These are phyloP conservation scores for Phortica okadai DNA, from an alignment of 2,888 invertebrate species.

Conservation along the genomic window DNA sequence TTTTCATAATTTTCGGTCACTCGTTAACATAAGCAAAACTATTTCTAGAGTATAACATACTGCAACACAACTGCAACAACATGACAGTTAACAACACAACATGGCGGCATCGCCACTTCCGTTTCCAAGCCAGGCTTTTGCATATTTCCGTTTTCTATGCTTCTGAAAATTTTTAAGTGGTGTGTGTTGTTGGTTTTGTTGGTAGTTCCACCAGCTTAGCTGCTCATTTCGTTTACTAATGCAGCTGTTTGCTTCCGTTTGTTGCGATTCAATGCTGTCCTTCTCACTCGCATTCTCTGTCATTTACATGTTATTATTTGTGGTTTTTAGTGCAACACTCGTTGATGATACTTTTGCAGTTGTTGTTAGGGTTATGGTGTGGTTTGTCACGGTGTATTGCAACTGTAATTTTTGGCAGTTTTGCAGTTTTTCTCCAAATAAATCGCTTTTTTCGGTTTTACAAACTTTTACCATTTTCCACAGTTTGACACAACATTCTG, in stretches of 20 bases:
- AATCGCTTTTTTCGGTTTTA: conserved; percentile 9
- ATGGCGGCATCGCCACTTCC: conserved; percentile 67
- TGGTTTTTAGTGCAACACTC: background rate
- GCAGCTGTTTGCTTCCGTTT: conserved; percentile 71
- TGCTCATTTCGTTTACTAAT: conserved; percentile 60
- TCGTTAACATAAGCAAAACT: conserved; percentile 35
- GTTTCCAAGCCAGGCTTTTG: conserved; percentile 62
- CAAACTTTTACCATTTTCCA: conserved; percentile 48
- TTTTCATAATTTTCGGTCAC: conserved; percentile 42
- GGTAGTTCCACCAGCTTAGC: conserved; percentile 36
- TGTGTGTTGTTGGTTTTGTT: conserved; percentile 45
- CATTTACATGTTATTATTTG: background rate
- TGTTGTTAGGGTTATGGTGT: conserved; percentile 41
- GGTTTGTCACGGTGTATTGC: conserved; percentile 31
- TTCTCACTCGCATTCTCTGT: background rate
- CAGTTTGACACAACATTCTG: background rate
- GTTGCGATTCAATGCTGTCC: conserved; percentile 54
- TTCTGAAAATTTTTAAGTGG: conserved; percentile 71
- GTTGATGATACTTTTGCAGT: conserved; percentile 5
- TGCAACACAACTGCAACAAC: conserved; percentile 29
- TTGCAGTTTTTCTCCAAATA: conserved; percentile 40
- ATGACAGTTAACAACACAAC: conserved; percentile 46
- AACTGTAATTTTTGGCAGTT: conserved; percentile 29
- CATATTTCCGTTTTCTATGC: conserved; percentile 74
- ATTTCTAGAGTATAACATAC: conserved; percentile 26